Percentiles rank a stretch among this genome's conserved stretches.
Evolutionary conservation across 2,888 invertebrate species (phyloP).

Genomic region (Yponomeuta cagnagella): DNA sequence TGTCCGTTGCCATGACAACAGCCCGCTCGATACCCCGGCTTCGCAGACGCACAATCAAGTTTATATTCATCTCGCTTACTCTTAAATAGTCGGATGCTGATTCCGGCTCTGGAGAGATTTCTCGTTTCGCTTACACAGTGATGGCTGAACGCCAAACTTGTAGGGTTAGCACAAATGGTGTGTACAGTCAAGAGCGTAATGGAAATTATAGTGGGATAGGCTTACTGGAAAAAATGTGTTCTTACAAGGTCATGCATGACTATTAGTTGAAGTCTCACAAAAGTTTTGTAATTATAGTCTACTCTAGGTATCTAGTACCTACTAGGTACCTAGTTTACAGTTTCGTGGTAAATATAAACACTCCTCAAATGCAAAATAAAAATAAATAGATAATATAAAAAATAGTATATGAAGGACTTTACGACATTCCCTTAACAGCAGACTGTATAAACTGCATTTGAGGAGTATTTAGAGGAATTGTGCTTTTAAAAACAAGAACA

Average conservation of each 20-base stretch:
- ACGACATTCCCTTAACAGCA: too few species aligned
- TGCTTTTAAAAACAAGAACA: too few species aligned
- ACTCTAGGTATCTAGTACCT: too few species aligned
- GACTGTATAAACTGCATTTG: too few species aligned
- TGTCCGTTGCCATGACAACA: conserved; percentile 74
- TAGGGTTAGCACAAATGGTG: conserved; percentile 58
- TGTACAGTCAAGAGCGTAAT: conserved; percentile 27
- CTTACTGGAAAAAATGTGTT: conserved; percentile 11
- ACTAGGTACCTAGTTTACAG: too few species aligned
- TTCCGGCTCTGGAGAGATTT: conserved; percentile 49
- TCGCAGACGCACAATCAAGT: conserved; percentile 54
- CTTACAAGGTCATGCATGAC: neutral
- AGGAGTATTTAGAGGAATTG: too few species aligned
- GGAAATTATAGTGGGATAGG: conserved; percentile 8
- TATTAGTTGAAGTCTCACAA: neutral
- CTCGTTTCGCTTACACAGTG: conserved; percentile 48
- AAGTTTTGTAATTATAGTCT: neutral
- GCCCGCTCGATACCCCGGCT: conserved; percentile 64
- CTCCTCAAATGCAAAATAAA: too few species aligned
- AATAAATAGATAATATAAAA: too few species aligned
- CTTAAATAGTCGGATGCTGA: conserved; percentile 54
- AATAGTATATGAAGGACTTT: too few species aligned
- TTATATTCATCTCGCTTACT: conserved; percentile 66
- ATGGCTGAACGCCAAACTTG: conserved; percentile 65
- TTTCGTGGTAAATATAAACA: too few species aligned